These are phyloP conservation scores for Musca domestica DNA, from an alignment of 1,140 invertebrate species.

Conservation along the genomic window DNA sequence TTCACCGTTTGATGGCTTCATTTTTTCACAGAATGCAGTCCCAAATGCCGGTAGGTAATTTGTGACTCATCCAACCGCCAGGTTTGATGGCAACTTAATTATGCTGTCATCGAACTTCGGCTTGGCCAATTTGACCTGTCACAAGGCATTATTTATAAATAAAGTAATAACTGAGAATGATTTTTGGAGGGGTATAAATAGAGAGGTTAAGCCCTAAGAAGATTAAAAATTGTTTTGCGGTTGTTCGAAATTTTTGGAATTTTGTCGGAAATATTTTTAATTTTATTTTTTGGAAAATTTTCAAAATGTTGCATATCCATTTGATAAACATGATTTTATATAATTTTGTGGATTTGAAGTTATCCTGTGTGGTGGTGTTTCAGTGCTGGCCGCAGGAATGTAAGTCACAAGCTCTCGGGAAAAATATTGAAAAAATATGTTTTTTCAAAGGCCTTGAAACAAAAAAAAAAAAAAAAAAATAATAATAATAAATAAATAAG, in stretches of 20 bases:
- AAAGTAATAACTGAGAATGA: too few species aligned
- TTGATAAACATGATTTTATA: slow-evolving; percentile 41
- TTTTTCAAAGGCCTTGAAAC: not conserved
- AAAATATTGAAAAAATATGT: not conserved
- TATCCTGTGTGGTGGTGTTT: slow-evolving; percentile 37
- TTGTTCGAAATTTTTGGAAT: not conserved
- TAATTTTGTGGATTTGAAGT: slow-evolving; percentile 38
- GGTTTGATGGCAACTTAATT: too few species aligned
- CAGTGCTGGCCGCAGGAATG: slow-evolving; percentile 38
- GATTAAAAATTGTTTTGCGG: not conserved
- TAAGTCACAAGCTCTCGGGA: not conserved
- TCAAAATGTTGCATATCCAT: slow-evolving; percentile 31
- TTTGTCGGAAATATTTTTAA: not conserved
- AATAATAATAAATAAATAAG: too few species aligned
- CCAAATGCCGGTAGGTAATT: too few species aligned
- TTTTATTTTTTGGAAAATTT: not conserved
- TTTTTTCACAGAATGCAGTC: too few species aligned
- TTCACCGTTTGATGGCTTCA: too few species aligned
- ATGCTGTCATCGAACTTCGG: too few species aligned
- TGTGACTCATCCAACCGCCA: too few species aligned
- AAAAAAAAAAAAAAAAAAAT: too few species aligned
- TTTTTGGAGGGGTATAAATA: too few species aligned
- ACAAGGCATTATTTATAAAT: too few species aligned
- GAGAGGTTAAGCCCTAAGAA: not conserved
- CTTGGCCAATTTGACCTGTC: too few species aligned